Base-by-base conservation (phyloP, 1,140 invertebrate genomes). In the Drosophila pruinosa region DNA sequence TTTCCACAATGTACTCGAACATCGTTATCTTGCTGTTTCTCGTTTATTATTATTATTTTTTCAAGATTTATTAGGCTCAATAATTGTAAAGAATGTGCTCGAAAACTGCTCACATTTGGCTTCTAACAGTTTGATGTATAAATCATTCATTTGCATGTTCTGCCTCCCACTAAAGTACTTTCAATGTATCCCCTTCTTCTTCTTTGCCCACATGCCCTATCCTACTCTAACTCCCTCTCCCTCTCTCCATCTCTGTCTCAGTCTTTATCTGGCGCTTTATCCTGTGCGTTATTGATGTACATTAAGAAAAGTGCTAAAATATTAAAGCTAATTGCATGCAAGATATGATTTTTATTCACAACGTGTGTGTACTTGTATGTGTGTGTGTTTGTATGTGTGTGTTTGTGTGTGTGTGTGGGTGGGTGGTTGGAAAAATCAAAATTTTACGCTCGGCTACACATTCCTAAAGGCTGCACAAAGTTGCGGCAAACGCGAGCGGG, bases 361-460 rank as follows among this genome's bases (percentile, higher is more conserved):
- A 54, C 38, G 47, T 45, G 17, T 48, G 31, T 71, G 59, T 67
- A 52, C 70, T 53, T 72, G 54, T 62, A 48, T 54, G 78, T 64
- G 21, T 61, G 63, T 12, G 36, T 19, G 26, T 26, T 8, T 34
- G 8, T 28, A 28, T 43, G 15, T 34, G 15, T 12, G 43, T 68
- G 31, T 26, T 28, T 39, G 36, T 69, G 57, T 65, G 72, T 81
- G 70, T 64, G 57, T 59, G 47, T 56, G 58, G 75, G 19, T 79
- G 77, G 15, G 34, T 48, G 54, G 34, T 63, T 70, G 59, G 48
- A 86, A 85, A 85, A 85, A 85, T 85, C 80, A 85, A 85, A 85
- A 85, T 85, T 85, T 85, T 85, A 79, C 69, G 67, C 80, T 86
- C 61, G 62, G 69, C 76, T 85, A 71, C 76, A 85, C 81, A 85